These are phyloP conservation scores for Timandra comae DNA, from an alignment of 2,888 invertebrate species.

Conservation along the genomic window DNA sequence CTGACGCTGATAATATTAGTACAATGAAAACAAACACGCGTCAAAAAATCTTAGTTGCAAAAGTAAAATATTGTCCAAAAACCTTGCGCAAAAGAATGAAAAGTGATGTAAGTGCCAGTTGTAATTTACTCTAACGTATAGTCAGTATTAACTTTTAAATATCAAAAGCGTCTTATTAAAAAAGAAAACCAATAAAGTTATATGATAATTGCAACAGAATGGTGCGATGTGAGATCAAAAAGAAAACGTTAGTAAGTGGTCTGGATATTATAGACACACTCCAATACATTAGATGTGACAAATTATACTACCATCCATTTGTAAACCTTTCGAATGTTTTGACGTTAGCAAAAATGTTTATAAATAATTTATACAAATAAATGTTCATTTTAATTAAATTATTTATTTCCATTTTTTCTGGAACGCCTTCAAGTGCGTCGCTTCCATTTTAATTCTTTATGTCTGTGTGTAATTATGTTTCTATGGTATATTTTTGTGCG, in stretches of 20 bases:
- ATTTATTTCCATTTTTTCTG: conserved; percentile 27
- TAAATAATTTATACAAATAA: conserved; percentile 29
- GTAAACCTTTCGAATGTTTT: conserved; percentile 34
- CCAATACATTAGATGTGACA: conserved; percentile 32
- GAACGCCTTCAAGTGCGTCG: conserved; percentile 26
- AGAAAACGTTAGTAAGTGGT: conserved; percentile 24
- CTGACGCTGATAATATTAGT: too few species aligned
- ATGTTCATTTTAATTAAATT: conserved; percentile 28
- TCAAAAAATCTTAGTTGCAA: too few species aligned
- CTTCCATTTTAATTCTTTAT: conserved; percentile 25
- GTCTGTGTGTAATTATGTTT: conserved; percentile 25
- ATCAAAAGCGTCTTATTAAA: conserved; percentile 14
- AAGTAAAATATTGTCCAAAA: too few species aligned
- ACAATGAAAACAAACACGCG: too few species aligned
- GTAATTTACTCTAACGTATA: too few species aligned
- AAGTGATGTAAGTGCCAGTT: too few species aligned
- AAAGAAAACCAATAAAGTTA: conserved; percentile 20
- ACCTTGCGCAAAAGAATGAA: too few species aligned
- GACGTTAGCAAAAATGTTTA: conserved; percentile 35
- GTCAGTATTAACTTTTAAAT: too few species aligned
- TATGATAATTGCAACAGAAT: conserved; percentile 20
- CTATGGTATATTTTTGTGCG: conserved; percentile 40
- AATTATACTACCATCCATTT: conserved; percentile 32
- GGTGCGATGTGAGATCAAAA: conserved; percentile 30
- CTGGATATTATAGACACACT: conserved; percentile 25